Evolutionary conservation across 2,797 vertebrate genomes (phyloP).

Genomic region (Clamator glandarius): DNA sequence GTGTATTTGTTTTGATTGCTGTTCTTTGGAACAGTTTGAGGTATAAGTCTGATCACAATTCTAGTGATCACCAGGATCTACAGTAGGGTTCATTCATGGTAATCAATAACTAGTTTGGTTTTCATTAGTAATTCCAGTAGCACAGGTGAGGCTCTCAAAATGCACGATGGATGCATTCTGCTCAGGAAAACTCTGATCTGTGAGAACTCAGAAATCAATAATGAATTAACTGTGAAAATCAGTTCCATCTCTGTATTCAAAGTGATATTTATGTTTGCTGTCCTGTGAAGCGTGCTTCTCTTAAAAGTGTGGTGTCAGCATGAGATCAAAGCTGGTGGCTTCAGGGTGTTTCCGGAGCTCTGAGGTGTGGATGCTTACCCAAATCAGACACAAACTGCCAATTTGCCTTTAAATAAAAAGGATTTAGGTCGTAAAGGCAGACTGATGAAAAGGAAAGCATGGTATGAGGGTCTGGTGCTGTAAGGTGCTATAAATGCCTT

Average conservation of each 20-base stretch:
- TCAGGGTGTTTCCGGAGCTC: not conserved
- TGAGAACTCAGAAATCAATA: not conserved
- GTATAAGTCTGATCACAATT: not conserved
- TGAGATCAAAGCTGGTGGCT: not conserved
- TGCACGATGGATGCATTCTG: not conserved
- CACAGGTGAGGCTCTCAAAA: not conserved
- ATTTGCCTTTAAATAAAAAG: not conserved
- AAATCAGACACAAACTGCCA: not conserved
- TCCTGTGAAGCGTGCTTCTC: not conserved
- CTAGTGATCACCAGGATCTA: not conserved
- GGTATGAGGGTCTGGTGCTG: not conserved
- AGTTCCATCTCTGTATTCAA: not conserved
- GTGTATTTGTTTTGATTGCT: not conserved
- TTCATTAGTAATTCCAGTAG: not conserved
- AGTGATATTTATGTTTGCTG: not conserved
- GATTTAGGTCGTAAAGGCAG: not conserved
- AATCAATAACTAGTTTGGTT: not conserved
- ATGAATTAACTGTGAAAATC: not conserved
- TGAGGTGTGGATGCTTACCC: not conserved
- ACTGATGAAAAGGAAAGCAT: not conserved
- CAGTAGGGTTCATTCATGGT: not conserved
- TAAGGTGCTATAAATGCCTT: not conserved
- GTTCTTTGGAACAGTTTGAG: not conserved
- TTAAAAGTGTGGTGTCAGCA: not conserved
- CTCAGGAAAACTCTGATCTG: not conserved